A percentile compares a stretch with the other conserved stretches of the same genome.
Conservation (phyloP, 2,888 invertebrate species). For the Lasioglossum lativentre region DNA sequence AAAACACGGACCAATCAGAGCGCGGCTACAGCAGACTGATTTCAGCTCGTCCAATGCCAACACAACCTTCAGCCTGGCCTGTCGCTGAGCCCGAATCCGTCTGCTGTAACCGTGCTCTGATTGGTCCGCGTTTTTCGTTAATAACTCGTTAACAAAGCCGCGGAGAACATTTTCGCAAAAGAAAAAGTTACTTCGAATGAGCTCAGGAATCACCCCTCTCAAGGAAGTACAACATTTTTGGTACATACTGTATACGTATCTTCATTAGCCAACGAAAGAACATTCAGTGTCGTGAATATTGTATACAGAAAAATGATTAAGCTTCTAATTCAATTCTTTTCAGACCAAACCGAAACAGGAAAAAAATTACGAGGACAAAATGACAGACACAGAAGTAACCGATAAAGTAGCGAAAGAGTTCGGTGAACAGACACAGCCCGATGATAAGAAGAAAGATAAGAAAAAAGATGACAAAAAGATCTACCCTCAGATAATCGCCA, state of each 20-base stretch:
- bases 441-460: not conserved
- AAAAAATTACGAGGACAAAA: not conserved
- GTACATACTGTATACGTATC: not conserved
- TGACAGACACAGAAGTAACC: not conserved
- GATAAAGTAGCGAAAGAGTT: not conserved
- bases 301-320: not conserved
- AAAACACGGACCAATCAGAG: too few relatives aligned
- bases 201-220: too few relatives aligned
- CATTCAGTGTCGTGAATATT: not conserved
- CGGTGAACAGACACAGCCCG: not conserved
- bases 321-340: not conserved
- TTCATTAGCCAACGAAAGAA: not conserved
- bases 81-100: too few relatives aligned
- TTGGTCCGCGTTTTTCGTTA: too few relatives aligned
- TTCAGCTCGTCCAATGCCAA: too few relatives aligned
- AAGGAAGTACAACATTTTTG: not conserved
- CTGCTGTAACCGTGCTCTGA: too few relatives aligned
- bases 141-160: too few relatives aligned
- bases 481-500: slow-evolving; percentile 46
- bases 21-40: too few relatives aligned
- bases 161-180: too few relatives aligned
- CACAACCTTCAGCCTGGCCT: too few relatives aligned
- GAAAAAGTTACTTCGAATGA: too few relatives aligned
- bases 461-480: too few relatives aligned
- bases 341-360: not conserved